phyloP scores from a whole-genome alignment of 2,888 invertebrate species.

The Nemapogon koenigi region DNA sequence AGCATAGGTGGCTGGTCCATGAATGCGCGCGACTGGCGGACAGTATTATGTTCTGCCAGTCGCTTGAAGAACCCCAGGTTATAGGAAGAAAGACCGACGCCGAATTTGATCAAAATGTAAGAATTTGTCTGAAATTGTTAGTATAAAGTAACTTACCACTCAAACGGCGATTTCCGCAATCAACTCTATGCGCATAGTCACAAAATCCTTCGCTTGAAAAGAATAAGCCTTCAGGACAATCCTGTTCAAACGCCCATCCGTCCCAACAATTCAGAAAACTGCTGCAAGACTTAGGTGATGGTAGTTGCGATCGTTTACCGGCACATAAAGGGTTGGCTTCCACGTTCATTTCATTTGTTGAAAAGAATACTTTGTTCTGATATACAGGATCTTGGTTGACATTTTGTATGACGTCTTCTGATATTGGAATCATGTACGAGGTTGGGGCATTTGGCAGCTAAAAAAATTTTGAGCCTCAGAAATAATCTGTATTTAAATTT shows the following conservation, averaged over 20 bases:
- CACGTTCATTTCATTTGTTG: constrained; percentile 33
- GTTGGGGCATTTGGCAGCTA: constrained; percentile 28
- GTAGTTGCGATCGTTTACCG: constrained; percentile 67
- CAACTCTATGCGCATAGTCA: constrained; percentile 69
- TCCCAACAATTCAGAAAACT: constrained; percentile 78
- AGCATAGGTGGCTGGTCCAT: no score
- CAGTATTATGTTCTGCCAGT: no score
- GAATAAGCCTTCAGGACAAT: constrained; percentile 67
- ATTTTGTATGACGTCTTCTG: constrained; percentile 41
- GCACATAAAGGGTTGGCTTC: constrained; percentile 42
- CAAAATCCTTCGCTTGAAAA: constrained; percentile 69
- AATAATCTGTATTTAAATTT: no score
- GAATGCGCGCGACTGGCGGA: no score
- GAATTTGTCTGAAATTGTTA: no score
- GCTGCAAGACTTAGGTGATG: constrained; percentile 63
- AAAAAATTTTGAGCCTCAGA: no score
- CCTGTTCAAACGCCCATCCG: constrained; percentile 69
- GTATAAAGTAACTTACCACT: constrained; percentile 31
- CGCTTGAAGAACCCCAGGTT: no score
- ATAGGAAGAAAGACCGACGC: no score
- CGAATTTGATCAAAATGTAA: no score
- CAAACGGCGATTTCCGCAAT: constrained; percentile 61
- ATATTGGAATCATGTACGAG: constrained; percentile 46
- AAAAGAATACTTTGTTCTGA: constrained; percentile 35
- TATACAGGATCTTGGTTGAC: constrained; percentile 38